Base-by-base conservation (phyloP, 2,113 vertebrate genomes). In the Dipodomys ordii region DNA sequence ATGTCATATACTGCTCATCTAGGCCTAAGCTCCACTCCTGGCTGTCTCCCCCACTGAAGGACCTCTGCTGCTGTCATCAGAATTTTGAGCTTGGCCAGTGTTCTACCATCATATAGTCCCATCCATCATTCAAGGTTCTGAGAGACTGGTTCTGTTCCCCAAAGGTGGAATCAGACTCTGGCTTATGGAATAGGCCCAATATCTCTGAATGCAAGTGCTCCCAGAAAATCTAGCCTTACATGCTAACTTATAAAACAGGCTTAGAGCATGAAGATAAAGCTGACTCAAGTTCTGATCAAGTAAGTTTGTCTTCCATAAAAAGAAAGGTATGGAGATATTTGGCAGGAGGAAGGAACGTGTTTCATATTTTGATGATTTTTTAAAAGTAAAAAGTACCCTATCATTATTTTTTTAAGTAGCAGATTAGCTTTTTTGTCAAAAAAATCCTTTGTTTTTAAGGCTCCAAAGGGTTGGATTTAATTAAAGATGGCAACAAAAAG, bases 401-500 rank as follows among this genome's bases (percentile, higher is more conserved):
- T 35, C 80, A 83, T 92, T 96, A 22, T 77, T 28, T 83, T 91
- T 78, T 32, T 46, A 87, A 87, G 25, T 68, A 91, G n/a, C n/a
- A 87, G 18, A 81, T 92, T 49, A 91, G 32, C 6, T 22, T 88
- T 77, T 27, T 94, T 68, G 65, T 16, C 20, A 32, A 77, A 44
- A 84, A 27, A 71, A 87, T 91, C 30, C 30, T 94, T 88, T 83
- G 69, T 78, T 92, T 96, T 90, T 80, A 94, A 78, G 74, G 11
- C 94, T 95, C 11, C 6, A 80, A 93, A 78, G 8, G 32, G 19
- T 89, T 87, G 65, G 71, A 87, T 85, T 96, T 94, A 88, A 94
- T 96, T 96, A 82, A 65, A 83, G 44, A 91, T 93, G 95, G 68
- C 83, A 89, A 76, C 88, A 96, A 95, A 94, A n/a, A 94, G 71